Conservation (phyloP, 2,888 invertebrate species). For the Conistra vaccinii region DNA sequence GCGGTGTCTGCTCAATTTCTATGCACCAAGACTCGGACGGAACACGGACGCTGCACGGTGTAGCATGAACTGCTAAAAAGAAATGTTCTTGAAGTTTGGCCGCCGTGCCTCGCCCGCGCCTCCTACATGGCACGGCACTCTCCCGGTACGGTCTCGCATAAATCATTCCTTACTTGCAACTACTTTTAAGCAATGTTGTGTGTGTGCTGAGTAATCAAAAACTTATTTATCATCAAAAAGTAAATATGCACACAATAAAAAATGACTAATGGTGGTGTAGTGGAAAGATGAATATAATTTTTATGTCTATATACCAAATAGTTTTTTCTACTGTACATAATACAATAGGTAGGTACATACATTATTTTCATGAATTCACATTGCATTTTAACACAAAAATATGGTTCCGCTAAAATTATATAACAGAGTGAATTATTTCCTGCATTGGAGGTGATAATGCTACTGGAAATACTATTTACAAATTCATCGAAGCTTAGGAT, state of each 20-base stretch:
- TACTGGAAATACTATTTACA: conserved; percentile 49
- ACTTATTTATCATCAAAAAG: neutral
- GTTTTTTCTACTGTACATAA: neutral
- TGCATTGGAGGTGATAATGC: conserved; percentile 10
- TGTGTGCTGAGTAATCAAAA: neutral
- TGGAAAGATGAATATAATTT: neutral
- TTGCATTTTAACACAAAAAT: neutral
- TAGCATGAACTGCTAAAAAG: too few relatives aligned
- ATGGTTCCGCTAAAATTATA: conserved; percentile 6
- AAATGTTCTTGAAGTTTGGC: too few relatives aligned
- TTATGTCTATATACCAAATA: neutral
- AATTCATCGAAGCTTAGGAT: conserved; percentile 18
- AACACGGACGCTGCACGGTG: too few relatives aligned
- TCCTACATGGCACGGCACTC: too few relatives aligned
- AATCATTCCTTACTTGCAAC: neutral
- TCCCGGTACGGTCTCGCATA: too few relatives aligned
- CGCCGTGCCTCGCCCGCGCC: too few relatives aligned
- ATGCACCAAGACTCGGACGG: too few relatives aligned
- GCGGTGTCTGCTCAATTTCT: too few relatives aligned
- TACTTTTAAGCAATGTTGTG: neutral
- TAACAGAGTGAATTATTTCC: conserved; percentile 2
- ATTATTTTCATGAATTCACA: conserved; percentile 13
- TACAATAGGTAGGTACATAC: neutral
- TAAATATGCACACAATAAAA: neutral
- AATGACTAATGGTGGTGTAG: too few relatives aligned